Evolutionary conservation across 2,113 vertebrate species (phyloP), one percentile per base, ranked within the genome.

Genomic region (Oenanthe oenanthe): DNA sequence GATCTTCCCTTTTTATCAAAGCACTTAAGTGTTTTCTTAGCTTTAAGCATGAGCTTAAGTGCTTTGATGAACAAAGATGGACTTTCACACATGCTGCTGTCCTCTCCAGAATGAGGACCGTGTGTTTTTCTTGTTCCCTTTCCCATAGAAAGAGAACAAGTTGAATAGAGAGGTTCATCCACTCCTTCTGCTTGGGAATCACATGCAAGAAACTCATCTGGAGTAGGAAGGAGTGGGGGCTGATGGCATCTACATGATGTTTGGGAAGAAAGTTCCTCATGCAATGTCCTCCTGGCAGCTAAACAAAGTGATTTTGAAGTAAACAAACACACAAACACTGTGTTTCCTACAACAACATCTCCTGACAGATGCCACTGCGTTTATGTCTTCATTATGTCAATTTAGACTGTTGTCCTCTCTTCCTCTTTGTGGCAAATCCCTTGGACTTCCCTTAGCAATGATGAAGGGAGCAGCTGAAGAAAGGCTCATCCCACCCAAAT

Each of bases 1-100:
- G 62, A 86, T 74, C 50, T 77, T 96, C 68, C 21, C 48, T 72
- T 92, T 93, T 77, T 42, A 90, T 88, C 75, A 86, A 91, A 92
- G 79, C 36, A 74, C 71, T 90, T 93, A 84, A 95, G 75, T 72
- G 53, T 92, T 85, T 93, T 53, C 88, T 84, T 86, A 95, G 83
- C 25, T 94, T 85, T 92, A 86, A 95, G 68, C 29, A 65, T 9
- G 36, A 83, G 25, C 28, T 90, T 93, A 80, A 90, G 75, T 67
- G n/a, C 75, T 95, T 86, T 68, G 36, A 61, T 60, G 75, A 94
- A 77, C 65, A 93, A 77, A 68, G 68, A 74, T 63, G 92, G 78
- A 73, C 85, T 96, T 92, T 66, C 71, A 89, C 75, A 83, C 22
- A 28, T 78, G 76, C 53, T 81, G 76, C 40, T 60, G 60, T 84